Percentiles rank a stretch among this genome's conserved stretches.
Conservation (phyloP, 2,797 vertebrate species). For the Tarsius wallacei region DNA sequence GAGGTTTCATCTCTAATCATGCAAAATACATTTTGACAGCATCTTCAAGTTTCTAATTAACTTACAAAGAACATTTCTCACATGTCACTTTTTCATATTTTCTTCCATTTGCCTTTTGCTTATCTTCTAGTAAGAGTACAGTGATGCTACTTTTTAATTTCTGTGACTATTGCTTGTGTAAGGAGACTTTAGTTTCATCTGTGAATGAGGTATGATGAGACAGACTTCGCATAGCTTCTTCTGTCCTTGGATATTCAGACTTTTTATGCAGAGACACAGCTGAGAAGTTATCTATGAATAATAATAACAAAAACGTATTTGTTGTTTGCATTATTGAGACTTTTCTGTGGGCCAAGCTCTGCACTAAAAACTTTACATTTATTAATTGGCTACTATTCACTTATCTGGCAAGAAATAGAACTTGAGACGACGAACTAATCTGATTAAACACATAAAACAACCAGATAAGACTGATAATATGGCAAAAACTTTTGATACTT, state of each 20-base stretch:
- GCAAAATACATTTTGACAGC: slow-evolving; percentile 75
- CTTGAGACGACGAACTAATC: neutral
- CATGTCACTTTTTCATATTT: slow-evolving; percentile 25
- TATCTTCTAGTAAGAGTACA: slow-evolving; percentile 43
- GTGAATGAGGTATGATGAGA: neutral
- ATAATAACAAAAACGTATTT: neutral
- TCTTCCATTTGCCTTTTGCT: slow-evolving; percentile 12
- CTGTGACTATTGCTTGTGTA: neutral
- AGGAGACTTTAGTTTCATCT: neutral
- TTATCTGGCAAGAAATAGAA: neutral
- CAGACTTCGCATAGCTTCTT: neutral
- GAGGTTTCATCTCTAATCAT: slow-evolving; percentile 82
- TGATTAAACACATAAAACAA: neutral
- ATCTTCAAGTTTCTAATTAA: slow-evolving; percentile 76
- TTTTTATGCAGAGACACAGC: neutral
- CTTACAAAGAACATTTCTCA: slow-evolving; percentile 63
- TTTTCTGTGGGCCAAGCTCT: neutral
- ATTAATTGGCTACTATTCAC: neutral
- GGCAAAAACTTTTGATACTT: neutral
- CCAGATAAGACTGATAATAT: neutral
- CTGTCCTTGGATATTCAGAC: neutral
- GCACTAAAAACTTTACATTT: neutral
- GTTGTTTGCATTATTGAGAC: neutral
- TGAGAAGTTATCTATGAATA: neutral
- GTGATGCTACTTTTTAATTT: neutral